Evolutionary conservation across 2,888 invertebrate species (phyloP), one percentile per base, ranked within the genome.

Genomic region (Scaptodrosophila latifasciaeformis): DNA sequence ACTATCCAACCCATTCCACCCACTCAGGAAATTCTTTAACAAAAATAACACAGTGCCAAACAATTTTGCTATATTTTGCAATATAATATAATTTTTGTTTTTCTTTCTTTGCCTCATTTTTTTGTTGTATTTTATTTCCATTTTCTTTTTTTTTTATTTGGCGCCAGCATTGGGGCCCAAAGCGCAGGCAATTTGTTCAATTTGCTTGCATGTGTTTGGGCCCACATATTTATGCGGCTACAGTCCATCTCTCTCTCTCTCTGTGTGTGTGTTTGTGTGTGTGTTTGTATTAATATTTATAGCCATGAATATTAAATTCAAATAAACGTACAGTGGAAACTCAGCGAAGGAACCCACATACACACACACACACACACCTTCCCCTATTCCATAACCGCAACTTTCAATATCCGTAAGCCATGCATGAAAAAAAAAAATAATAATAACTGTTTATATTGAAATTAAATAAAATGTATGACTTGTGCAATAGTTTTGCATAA

Each of bases 281-380:
- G 17, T 37, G 3, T 18, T 35, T 40, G 49, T 68, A 70, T 68
- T 69, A 76, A 72, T 79, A 79, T 76, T 79, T 79, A 79, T 76
- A 67, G 46, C 68, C 68, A 79, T 76, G 65, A 58, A 75, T 63
- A 70, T 74, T 68, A 70, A 63, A 69, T 74, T 69, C 60, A 69
- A 69, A 76, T 72, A 70, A 72, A 72, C 65, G 65, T 53, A 59
- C 59, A 54, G 52, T 37, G 6, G 34, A 40, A 57, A 67, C 24
- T 24, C n/a, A n/a, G n/a, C n/a, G n/a, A n/a, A n/a, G n/a, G n/a
- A n/a, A n/a, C n/a, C 6, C 34, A 34, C 34, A 34, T n/a, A 34
- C 34, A n/a, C 34, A 34, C 34, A 31, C 12, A 34, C 13, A 34
- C 2, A 34, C 10, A 34, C 34, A 34, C 0, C 10, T 6, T 13